phyloP scores from a whole-genome alignment of 1,140 invertebrate species.

The Leptinotarsa lineolata region DNA sequence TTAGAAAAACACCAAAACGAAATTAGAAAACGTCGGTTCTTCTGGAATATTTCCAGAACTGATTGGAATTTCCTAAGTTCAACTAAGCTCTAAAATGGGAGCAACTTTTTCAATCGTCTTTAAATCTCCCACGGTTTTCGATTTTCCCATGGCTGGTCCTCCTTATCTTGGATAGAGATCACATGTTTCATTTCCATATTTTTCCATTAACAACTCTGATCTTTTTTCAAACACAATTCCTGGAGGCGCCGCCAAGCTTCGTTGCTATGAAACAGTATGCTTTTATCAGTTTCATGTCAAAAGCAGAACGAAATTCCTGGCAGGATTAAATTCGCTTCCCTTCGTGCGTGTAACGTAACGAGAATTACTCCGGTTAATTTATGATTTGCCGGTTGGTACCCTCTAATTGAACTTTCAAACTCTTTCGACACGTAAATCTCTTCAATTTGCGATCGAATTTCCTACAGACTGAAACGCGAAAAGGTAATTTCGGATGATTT shows the following conservation, averaged over 20 bases:
- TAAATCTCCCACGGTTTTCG: too few relatives aligned
- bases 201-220: too few relatives aligned
- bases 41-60: too few relatives aligned
- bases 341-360: conserved; percentile 5
- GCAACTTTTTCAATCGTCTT: too few relatives aligned
- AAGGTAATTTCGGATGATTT: conserved; percentile 4
- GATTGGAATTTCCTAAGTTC: too few relatives aligned
- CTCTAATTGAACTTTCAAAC: conserved; percentile 5
- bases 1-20: too few relatives aligned
- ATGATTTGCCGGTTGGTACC: conserved; percentile 2
- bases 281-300: background rate
- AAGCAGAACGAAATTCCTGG: background rate
- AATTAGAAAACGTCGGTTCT: too few relatives aligned
- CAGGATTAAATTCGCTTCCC: background rate
- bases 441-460: conserved; percentile 3
- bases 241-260: background rate
- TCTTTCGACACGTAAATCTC: background rate
- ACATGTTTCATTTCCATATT: too few relatives aligned
- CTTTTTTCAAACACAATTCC: background rate
- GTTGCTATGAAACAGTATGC: background rate
- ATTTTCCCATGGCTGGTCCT: too few relatives aligned
- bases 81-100: too few relatives aligned
- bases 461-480: background rate
- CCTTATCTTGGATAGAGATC: too few relatives aligned
- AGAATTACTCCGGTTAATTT: conserved; percentile 3